Conservation (phyloP, 1,140 invertebrate species). For the Conus betulinus region DNA sequence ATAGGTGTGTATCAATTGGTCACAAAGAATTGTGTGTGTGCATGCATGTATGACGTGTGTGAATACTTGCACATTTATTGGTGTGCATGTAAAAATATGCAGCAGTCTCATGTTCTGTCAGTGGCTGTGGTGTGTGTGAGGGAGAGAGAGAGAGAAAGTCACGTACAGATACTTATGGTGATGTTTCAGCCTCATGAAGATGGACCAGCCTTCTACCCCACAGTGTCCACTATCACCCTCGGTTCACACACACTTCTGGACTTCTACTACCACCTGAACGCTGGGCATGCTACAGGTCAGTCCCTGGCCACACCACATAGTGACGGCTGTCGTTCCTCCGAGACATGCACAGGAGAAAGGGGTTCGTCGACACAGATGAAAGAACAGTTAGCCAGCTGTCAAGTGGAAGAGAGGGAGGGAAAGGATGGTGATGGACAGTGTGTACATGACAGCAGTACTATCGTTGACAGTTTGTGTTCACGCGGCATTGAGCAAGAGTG, state of each 20-base stretch:
- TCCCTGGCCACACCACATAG: background rate
- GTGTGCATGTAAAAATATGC: background rate
- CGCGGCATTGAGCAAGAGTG: no score
- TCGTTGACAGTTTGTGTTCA: no score
- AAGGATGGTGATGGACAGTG: background rate
- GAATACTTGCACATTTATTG: no score
- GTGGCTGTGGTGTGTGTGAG: no score
- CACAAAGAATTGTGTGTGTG: no score
- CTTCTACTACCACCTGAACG: conserved; percentile 81
- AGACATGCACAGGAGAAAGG: no score
- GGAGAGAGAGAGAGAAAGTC: background rate
- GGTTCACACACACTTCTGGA: conserved; percentile 93
- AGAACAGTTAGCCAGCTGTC: background rate
- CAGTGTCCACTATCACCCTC: conserved; percentile 93
- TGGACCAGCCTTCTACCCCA: conserved; percentile 94
- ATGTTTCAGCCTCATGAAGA: conserved; percentile 89
- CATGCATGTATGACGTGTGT: no score
- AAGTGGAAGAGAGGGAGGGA: background rate
- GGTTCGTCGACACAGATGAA: no score
- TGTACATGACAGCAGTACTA: no score
- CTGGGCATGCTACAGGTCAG: background rate
- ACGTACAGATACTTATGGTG: background rate
- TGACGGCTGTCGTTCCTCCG: no score
- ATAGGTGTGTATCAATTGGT: no score
- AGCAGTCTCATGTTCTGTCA: no score